A percentile compares a stretch with the other conserved stretches of the same genome.
These are phyloP conservation scores for Microtus ochrogaster DNA, from an alignment of 2,113 vertebrate species.

Conservation along the genomic window DNA sequence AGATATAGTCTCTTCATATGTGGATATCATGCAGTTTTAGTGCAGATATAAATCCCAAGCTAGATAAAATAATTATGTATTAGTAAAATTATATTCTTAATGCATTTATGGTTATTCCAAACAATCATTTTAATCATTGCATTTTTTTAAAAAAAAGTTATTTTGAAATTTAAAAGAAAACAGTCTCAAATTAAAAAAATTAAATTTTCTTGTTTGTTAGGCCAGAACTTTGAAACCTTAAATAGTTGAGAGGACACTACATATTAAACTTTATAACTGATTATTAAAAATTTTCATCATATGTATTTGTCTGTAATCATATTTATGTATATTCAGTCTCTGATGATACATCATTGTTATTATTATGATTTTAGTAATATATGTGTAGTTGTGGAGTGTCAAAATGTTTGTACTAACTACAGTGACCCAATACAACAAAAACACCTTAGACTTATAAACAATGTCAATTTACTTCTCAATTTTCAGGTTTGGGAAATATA, in stretches of 20 bases:
- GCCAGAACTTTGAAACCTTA: constrained; percentile 1
- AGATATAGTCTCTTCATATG: not conserved
- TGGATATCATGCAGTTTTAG: not conserved
- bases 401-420: not conserved
- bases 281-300: not conserved
- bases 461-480: not conserved
- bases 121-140: not conserved
- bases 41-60: not conserved
- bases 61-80: not conserved
- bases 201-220: not conserved
- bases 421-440: not conserved
- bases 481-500: not conserved
- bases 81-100: not conserved
- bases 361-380: not conserved
- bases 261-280: not conserved
- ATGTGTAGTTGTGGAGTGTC: not conserved
- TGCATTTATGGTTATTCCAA: not conserved
- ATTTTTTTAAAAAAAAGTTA: not conserved
- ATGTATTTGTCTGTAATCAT: not conserved
- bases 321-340: not conserved
- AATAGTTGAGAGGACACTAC: not conserved
- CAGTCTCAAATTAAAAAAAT: not conserved
- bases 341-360: not conserved
- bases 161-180: not conserved
- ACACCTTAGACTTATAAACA: not conserved